Evolutionary conservation across 2,888 invertebrate genomes (phyloP).

Genomic region (Belgica antarctica): DNA sequence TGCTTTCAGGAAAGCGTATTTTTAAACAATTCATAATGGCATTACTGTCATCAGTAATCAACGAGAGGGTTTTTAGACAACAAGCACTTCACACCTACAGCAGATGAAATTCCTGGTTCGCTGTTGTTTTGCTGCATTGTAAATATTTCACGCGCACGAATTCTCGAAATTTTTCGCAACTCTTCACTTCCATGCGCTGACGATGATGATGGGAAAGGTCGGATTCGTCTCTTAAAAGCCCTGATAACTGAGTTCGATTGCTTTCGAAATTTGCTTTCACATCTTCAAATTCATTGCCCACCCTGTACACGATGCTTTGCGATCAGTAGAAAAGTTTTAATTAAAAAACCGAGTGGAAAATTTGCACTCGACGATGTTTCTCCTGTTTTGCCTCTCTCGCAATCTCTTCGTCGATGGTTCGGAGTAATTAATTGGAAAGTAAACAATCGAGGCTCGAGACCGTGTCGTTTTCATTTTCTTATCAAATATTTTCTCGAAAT

Average conservation of each 20-base stretch:
- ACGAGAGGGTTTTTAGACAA: too few relatives aligned
- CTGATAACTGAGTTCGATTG: too few relatives aligned
- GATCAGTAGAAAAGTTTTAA: background rate
- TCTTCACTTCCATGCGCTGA: background rate
- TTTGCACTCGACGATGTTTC: background rate
- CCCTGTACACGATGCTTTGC: too few relatives aligned
- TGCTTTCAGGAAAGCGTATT: too few relatives aligned
- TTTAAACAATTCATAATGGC: too few relatives aligned
- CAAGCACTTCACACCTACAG: background rate
- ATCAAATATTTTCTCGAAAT: background rate
- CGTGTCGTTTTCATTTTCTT: too few relatives aligned
- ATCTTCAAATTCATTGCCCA: too few relatives aligned
- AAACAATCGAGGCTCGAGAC: background rate
- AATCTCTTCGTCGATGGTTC: background rate
- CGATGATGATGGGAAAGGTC: too few relatives aligned
- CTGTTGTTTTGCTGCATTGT: background rate
- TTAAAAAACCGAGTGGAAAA: constrained; percentile 2
- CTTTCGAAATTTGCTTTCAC: too few relatives aligned
- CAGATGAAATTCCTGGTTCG: background rate
- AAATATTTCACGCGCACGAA: background rate
- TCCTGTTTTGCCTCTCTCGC: too few relatives aligned
- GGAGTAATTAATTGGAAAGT: background rate
- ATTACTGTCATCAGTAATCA: too few relatives aligned
- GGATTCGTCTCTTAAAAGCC: too few relatives aligned
- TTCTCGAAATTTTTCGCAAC: background rate